Evolutionary conservation across 2,888 invertebrate species (phyloP).

Genomic region (Lacanobia wlatinum): DNA sequence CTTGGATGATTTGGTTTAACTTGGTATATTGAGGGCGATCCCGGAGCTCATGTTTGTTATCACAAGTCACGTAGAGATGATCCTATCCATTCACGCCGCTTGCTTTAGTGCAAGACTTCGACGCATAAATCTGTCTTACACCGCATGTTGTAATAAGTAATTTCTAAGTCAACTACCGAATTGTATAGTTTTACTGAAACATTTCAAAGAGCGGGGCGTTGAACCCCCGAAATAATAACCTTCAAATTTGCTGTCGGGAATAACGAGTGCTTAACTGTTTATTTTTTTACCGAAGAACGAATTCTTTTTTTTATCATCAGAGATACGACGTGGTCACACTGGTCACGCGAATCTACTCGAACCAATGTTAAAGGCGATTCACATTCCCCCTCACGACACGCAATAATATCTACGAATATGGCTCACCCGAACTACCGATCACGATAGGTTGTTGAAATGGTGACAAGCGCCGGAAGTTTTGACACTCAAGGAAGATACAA

Average conservation of each 20-base stretch:
- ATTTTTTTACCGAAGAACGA: not conserved
- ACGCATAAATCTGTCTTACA: constrained; percentile 32
- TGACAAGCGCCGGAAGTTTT: constrained; percentile 44
- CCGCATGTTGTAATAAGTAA: constrained; percentile 17
- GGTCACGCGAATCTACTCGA: not conserved
- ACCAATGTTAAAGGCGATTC: constrained; percentile 19
- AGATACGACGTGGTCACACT: constrained; percentile 23
- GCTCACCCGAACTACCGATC: constrained; percentile 20
- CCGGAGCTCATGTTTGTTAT: constrained; percentile 16
- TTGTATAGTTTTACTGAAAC: not conserved
- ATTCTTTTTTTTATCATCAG: not conserved
- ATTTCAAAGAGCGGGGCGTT: no score
- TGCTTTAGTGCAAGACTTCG: constrained; percentile 14
- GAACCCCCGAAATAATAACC: not conserved
- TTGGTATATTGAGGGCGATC: not conserved
- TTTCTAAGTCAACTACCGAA: not conserved
- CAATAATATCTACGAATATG: constrained; percentile 26
- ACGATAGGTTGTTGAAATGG: constrained; percentile 13
- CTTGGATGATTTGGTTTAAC: constrained; percentile 1
- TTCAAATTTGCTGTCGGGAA: not conserved
- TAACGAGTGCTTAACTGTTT: not conserved
- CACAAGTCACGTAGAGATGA: constrained; percentile 15
- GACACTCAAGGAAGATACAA: constrained; percentile 16
- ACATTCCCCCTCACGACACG: constrained; percentile 2
- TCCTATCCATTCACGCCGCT: constrained; percentile 20